Evolutionary conservation across 2,113 vertebrate species (phyloP), one percentile per base, ranked within the genome.

Genomic region (Chlamydotis undulata): DNA sequence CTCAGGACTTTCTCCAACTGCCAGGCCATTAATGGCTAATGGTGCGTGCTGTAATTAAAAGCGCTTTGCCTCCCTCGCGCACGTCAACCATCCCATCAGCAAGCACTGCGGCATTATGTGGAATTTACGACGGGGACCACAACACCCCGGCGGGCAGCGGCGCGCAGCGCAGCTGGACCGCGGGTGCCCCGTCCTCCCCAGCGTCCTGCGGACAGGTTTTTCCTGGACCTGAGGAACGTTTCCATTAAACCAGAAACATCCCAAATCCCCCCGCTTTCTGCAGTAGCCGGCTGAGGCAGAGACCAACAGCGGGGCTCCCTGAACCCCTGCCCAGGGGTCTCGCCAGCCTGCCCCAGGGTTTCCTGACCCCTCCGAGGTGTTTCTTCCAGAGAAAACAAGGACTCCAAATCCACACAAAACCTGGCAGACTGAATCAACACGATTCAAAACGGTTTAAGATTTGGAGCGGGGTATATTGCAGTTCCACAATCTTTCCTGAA

Each of bases 151-250:
- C 2, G 2, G 37, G 47, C 57, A 71, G 49, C 31, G 8, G 19
- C 3, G 5, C 9, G 3, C 0, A 12, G 14, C 1, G 19, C 50
- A 22, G 35, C 53, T 0, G 2, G 50, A 41, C 14, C 4, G 3
- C 1, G 19, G 23, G 15, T 28, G 21, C 26, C 53, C 19, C 2
- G 6, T 37, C 61, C 28, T 15, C 39, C 12, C 29, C 4, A 14
- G 31, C 17, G 29, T 35, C 52, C 35, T 1, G 1, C 65, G 26
- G 57, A 25, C 14, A 18, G 19, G 35, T 29, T 4, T 0, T 47
- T 19, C n/a, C 64, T 33, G 50, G 41, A 43, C 33, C 26, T 19
- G 49, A 50, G 35, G 71, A 70, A 70, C 26, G 50, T 84, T 90
- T 84, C 56, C 57, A 49, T 81, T 41, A 59, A 16, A 12, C 47